Evolutionary conservation across 2,888 invertebrate genomes (phyloP), one percentile per base, ranked within the genome.

Genomic region (Diabrotica balteata): DNA sequence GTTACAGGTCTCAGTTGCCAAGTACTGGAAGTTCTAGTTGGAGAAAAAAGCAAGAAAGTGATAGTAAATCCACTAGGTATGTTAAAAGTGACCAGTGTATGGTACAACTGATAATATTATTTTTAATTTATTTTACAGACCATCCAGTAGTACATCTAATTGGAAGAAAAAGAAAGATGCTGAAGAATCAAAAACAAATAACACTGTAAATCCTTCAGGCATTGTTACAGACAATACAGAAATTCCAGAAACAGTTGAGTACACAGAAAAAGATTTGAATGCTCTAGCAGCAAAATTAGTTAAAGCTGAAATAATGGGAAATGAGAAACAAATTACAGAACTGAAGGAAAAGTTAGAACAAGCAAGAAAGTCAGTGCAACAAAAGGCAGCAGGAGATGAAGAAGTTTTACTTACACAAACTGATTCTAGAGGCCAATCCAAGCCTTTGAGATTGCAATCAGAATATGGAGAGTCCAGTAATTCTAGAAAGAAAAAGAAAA

Each of bases 281-380:
- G 90, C 91, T 76, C 82, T 99, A 52, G 95, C 91, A 51, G 96
- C 97, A 2, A 95, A 93, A 85, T 89, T 97, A 71, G 86, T 98
- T 0, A 96, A 96, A 86, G 97, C 98, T 10, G 97, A 98, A 88
- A 90, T 99, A 76, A 89, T 96, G 87, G 97, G 96, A 17, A 91
- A 97, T 81, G 84, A 82, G 80, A 88, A 88, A 71, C 81, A 92
- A 63, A 91, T 91, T 0, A 80, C 83, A 49, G 88, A 93, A 79
- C 84, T 97, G 55, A 94, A 93, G 83, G 79, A 83, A 4, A 91
- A 95, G 81, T 83, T 97, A 53, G 92, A 93, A 73, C 84, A 84
- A 42, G 94, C 94, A 0, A 87, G 91, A 75, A 85, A 87, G 66
- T 84, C 46, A 76, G 71, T 73, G 69, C 75, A 75, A 68, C 45